These are phyloP conservation scores for Drosophila setosimentum DNA, from an alignment of 2,888 invertebrate genomes.

Conservation along the genomic window DNA sequence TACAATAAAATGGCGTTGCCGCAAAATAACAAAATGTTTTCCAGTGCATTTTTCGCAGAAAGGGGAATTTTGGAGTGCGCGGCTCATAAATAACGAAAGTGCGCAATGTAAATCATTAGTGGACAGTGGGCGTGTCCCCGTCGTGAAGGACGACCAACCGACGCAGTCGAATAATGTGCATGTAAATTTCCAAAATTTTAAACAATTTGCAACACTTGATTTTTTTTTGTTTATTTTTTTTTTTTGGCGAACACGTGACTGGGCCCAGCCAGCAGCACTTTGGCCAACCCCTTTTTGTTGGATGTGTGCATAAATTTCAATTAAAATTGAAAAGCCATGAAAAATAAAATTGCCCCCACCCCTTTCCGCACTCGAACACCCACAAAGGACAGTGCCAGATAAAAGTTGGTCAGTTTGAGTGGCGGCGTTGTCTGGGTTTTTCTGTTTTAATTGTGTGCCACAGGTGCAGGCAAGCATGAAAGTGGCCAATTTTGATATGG, in stretches of 20 bases:
- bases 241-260: slow-evolving; percentile 74
- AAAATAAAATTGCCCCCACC: slow-evolving; percentile 53
- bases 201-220: slow-evolving; percentile 58
- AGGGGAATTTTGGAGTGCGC: slow-evolving; percentile 15
- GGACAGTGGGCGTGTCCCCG: slow-evolving; percentile 15
- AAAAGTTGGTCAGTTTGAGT: slow-evolving; percentile 58
- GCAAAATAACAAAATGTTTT: slow-evolving; percentile 62
- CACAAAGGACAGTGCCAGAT: slow-evolving; percentile 33
- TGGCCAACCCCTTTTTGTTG: slow-evolving; percentile 47
- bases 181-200: slow-evolving; percentile 65
- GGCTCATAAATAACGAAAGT: slow-evolving; percentile 70
- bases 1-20: slow-evolving; percentile 60
- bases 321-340: slow-evolving; percentile 80
- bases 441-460: slow-evolving; percentile 66
- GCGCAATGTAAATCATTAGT: slow-evolving; percentile 71
- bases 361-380: not conserved
- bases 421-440: slow-evolving; percentile 15
- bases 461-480: slow-evolving; percentile 76
- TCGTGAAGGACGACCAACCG: slow-evolving; percentile 11
- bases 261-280: slow-evolving; percentile 16
- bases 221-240: not conserved
- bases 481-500: slow-evolving; percentile 55
- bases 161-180: slow-evolving; percentile 32
- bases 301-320: slow-evolving; percentile 76
- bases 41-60: slow-evolving; percentile 64